Evolutionary conservation across 1,140 invertebrate genomes (phyloP).

Genomic region (Liolophura sinensis): DNA sequence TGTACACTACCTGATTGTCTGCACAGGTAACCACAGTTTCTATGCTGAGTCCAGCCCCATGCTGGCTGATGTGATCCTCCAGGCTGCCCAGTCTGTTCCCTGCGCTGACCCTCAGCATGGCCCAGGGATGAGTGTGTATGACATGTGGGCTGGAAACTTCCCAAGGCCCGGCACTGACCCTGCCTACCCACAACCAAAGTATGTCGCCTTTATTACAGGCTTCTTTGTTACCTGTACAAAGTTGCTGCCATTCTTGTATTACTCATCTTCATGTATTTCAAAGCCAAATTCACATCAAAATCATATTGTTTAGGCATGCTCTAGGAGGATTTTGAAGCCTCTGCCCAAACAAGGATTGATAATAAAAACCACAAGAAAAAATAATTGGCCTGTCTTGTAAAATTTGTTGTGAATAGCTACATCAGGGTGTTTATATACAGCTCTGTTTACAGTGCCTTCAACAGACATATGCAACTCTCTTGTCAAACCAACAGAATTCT

Average conservation of each 20-base stretch:
- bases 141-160: constrained; percentile 32
- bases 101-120: constrained; percentile 25
- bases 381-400: background rate
- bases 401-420: background rate
- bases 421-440: too few species aligned
- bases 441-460: too few species aligned
- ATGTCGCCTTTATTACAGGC: background rate
- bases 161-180: constrained; percentile 7
- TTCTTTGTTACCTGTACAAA: background rate
- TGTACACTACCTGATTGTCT: background rate
- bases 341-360: background rate
- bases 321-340: too few species aligned
- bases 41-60: constrained; percentile 44
- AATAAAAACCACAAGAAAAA: background rate
- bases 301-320: too few species aligned
- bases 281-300: too few species aligned
- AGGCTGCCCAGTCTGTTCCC: constrained; percentile 37
- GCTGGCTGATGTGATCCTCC: constrained; percentile 38
- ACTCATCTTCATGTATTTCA: too few species aligned
- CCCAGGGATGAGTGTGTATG: constrained; percentile 30
- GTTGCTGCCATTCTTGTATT: background rate
- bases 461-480: too few species aligned
- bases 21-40: constrained; percentile 46
- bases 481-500: too few species aligned
- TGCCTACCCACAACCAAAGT: constrained; percentile 26